Conservation (phyloP, 2,797 vertebrate genomes). For the Anguilla pacifica region DNA sequence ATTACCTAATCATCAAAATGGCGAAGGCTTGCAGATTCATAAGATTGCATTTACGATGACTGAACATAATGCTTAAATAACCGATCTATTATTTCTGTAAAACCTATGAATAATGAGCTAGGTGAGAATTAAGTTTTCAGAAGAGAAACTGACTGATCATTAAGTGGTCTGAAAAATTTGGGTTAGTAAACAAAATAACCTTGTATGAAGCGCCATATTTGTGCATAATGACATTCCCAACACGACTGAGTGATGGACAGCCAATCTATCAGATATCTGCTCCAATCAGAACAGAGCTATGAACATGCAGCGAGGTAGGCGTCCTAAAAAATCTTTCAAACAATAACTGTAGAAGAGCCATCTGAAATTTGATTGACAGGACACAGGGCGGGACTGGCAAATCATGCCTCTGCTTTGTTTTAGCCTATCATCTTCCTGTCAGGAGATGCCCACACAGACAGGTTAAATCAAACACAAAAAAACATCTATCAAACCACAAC, state of each 20-base stretch:
- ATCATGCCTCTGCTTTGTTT: not conserved
- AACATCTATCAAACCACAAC: not conserved
- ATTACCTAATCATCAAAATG: not conserved
- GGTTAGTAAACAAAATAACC: not conserved
- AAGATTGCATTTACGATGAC: too few species aligned
- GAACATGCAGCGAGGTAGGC: constrained; percentile 50
- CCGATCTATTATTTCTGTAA: not conserved
- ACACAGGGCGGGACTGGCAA: not conserved
- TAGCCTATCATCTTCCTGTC: not conserved
- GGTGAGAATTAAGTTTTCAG: not conserved
- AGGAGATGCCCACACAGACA: not conserved
- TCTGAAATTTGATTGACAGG: constrained; percentile 60
- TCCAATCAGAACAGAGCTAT: not conserved
- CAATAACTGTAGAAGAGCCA: constrained; percentile 62
- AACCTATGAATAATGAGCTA: not conserved
- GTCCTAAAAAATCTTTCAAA: constrained; percentile 72
- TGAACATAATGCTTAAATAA: not conserved
- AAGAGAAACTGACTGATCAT: not conserved
- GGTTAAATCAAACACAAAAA: not conserved
- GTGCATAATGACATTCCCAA: not conserved
- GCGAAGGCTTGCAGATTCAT: too few species aligned
- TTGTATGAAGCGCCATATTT: not conserved
- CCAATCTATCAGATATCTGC: constrained; percentile 69
- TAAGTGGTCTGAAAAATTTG: not conserved
- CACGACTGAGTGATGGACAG: constrained; percentile 53